These are phyloP conservation scores for Eriosoma lanigerum DNA, from an alignment of 1,140 invertebrate genomes.

Conservation along the genomic window DNA sequence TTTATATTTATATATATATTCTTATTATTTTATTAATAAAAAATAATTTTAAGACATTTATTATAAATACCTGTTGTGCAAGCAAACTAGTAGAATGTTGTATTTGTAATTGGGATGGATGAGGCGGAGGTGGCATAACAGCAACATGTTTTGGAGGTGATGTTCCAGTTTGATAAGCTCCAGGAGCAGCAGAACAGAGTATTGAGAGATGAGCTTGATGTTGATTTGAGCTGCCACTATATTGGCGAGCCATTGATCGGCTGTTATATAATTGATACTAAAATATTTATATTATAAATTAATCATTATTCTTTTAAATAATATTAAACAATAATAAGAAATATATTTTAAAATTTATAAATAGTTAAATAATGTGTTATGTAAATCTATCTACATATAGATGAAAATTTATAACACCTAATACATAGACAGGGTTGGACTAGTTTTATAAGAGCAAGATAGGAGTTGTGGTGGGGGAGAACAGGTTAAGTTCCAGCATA, in stretches of 20 bases:
- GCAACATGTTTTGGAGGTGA: slow-evolving; percentile 86
- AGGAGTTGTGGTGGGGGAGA: too few relatives aligned
- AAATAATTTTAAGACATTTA: neutral
- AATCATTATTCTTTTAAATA: too few relatives aligned
- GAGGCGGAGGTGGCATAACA: slow-evolving; percentile 74
- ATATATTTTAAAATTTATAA: neutral
- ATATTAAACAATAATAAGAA: slow-evolving; percentile 32
- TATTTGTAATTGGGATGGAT: slow-evolving; percentile 67
- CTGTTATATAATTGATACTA: slow-evolving; percentile 89
- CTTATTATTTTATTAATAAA: too few relatives aligned
- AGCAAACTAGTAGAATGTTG: slow-evolving; percentile 66
- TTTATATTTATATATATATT: too few relatives aligned
- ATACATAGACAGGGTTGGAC: too few relatives aligned
- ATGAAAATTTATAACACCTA: too few relatives aligned
- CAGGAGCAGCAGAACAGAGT: slow-evolving; percentile 52
- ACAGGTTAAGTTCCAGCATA: too few relatives aligned
- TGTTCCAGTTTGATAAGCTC: slow-evolving; percentile 70
- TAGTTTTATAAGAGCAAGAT: too few relatives aligned
- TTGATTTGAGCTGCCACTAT: slow-evolving; percentile 62
- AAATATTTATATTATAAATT: slow-evolving; percentile 55
- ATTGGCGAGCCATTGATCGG: slow-evolving; percentile 67
- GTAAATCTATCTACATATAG: too few relatives aligned
- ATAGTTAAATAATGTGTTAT: neutral
- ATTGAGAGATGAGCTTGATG: slow-evolving; percentile 53
- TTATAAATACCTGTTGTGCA: slow-evolving; percentile 65